Base-by-base conservation (phyloP, 1,140 invertebrate genomes). In the Drosophila sproati region DNA sequence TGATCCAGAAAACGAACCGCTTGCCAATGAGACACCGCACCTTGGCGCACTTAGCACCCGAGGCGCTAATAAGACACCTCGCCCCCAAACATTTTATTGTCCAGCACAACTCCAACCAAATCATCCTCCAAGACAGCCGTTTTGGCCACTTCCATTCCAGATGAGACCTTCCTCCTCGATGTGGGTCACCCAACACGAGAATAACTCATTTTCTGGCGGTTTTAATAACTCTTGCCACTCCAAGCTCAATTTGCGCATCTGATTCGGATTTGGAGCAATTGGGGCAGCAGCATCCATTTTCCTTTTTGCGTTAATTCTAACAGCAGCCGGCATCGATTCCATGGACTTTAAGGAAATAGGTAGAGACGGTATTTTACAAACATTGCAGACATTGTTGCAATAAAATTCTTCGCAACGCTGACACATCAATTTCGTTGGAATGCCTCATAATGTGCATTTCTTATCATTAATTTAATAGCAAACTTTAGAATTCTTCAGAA, bases 231-330 rank as follows among this genome's bases (percentile, higher is more conserved):
- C 48, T 2, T 67, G 80, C 83, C 83, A 88, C 1, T 8, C 28
- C 5, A 3, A 28, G 8, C 31, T 57, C 3, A 37, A 59, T 1
- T 69, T 8, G 2, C 20, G 20, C 20, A 20, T 20, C 20, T 20
- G 20, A 1, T 20, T 20, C 20, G 20, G 20, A 20, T 1, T 20
- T 20, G 20, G 20, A 20, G 20, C 20, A 20, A 1, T 20, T 20
- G 20, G 20, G 20, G 20, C 20, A 4, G 4, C 5, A 12, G 57
- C 8, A 3, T 5, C 55, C 8, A 6, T 37, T 10, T 29, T 37
- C 7, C 4, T 50, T 89, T 80, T 89, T 55, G 89, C 83, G 83
- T 85, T 80, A 88, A 85, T 2, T 20, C 20, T 20, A 20, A 39
- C 5, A 37, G 31, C 20, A 20, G 20, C 20, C 20, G 20, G 20